Conservation (phyloP, 2,113 vertebrate species). For the Scomber scombrus region DNA sequence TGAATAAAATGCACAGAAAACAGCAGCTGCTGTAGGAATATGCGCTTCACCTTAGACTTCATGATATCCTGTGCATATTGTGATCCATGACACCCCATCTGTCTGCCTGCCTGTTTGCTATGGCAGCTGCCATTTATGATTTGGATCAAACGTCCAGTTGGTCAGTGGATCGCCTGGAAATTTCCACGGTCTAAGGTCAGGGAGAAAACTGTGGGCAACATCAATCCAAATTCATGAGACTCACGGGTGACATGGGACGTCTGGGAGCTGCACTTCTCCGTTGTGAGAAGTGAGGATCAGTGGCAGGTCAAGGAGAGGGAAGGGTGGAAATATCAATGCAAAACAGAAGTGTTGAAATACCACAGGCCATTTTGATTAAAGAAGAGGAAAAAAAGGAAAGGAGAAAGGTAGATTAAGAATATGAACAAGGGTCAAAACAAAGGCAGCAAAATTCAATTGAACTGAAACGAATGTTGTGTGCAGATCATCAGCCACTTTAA, state of each 20-base stretch:
- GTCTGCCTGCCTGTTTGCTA: conserved; percentile 6
- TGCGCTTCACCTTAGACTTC: background rate
- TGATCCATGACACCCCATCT: conserved; percentile 46
- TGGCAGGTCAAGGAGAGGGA: conserved; percentile 40
- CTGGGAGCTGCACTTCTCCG: conserved; percentile 30
- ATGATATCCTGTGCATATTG: conserved; percentile 29
- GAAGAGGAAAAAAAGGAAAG: no score
- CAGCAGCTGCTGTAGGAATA: conserved; percentile 15
- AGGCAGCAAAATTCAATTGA: no score
- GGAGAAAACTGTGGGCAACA: conserved; percentile 31
- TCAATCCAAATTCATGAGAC: conserved; percentile 51
- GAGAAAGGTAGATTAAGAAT: background rate
- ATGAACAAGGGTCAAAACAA: background rate
- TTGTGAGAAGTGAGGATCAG: conserved; percentile 13
- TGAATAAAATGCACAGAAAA: conserved; percentile 28
- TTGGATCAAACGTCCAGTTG: conserved; percentile 57
- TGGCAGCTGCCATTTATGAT: conserved; percentile 55
- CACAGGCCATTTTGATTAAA: background rate
- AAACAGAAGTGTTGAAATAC: background rate
- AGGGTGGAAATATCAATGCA: conserved; percentile 3
- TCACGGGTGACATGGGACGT: conserved; percentile 4
- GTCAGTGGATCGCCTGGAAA: conserved; percentile 40
- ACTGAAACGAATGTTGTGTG: no score
- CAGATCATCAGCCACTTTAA: no score
- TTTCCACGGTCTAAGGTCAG: background rate